phyloP scores from a whole-genome alignment of 1,140 invertebrate species.

The Neelides sp. region DNA sequence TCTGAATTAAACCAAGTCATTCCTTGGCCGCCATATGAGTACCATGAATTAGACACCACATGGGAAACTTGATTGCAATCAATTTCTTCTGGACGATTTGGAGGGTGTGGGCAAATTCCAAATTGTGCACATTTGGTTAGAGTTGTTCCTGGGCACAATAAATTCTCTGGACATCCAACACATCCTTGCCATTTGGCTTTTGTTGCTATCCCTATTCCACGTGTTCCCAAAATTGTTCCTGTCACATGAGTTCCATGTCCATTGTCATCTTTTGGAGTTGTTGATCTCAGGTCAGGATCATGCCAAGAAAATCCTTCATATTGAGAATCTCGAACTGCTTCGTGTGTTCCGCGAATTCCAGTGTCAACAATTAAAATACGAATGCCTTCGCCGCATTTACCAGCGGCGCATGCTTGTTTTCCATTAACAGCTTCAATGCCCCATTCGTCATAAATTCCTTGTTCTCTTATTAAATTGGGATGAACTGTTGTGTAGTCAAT shows the following conservation, averaged over 20 bases:
- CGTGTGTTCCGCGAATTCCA: neutral
- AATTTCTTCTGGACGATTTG: neutral
- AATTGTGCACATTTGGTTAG: neutral
- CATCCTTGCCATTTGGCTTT: constrained; percentile 3
- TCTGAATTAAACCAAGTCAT: constrained; percentile 4
- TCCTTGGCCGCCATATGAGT: constrained; percentile 8
- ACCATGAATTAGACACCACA: constrained; percentile 17
- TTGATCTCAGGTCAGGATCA: neutral
- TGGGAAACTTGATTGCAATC: constrained; percentile 1
- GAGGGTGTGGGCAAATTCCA: neutral
- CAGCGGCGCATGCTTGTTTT: too few relatives aligned
- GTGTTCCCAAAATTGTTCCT: neutral
- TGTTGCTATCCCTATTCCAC: constrained; percentile 3
- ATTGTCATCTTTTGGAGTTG: neutral
- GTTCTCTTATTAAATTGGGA: too few relatives aligned
- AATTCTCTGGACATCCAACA: neutral
- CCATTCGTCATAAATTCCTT: too few relatives aligned
- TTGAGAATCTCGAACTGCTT: neutral
- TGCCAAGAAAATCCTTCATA: neutral
- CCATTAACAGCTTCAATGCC: too few relatives aligned
- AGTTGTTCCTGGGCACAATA: neutral
- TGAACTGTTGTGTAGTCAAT: too few relatives aligned
- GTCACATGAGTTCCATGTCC: constrained; percentile 4
- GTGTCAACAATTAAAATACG: constrained; percentile 5
- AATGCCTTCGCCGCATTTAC: constrained; percentile 11